phyloP scores from a whole-genome alignment of 2,888 invertebrate genomes.

The Liposcelis brunnea region DNA sequence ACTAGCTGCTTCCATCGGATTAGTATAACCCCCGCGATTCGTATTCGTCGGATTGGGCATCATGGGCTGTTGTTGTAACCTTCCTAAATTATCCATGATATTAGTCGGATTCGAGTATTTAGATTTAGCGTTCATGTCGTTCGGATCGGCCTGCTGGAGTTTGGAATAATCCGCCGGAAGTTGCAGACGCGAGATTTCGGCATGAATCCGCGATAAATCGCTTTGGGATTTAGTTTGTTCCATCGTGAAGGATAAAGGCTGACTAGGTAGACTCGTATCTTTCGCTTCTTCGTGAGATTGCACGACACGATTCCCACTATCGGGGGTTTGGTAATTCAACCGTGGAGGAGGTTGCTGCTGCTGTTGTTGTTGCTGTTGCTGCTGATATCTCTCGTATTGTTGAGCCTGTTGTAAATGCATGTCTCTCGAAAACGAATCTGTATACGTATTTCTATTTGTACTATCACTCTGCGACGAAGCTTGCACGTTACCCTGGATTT shows the following conservation, averaged over 20 bases:
- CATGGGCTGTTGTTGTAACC: background rate
- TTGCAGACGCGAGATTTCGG: background rate
- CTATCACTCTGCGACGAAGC: slow-evolving; percentile 12
- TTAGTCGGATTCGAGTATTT: background rate
- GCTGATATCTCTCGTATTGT: slow-evolving; percentile 15
- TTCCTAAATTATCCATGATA: background rate
- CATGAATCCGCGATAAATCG: background rate
- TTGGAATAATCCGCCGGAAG: no score
- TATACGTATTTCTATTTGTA: background rate
- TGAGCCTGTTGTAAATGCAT: slow-evolving; percentile 17
- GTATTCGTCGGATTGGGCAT: no score
- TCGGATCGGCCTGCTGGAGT: background rate
- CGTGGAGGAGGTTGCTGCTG: slow-evolving; percentile 18
- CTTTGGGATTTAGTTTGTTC: slow-evolving; percentile 20
- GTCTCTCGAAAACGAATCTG: slow-evolving; percentile 18
- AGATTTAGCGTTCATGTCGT: background rate
- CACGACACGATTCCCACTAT: slow-evolving; percentile 20
- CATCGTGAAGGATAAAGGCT: slow-evolving; percentile 29
- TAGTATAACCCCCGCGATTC: no score
- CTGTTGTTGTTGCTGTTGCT: slow-evolving; percentile 17
- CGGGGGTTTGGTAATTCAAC: no score
- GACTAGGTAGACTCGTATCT: slow-evolving; percentile 20
- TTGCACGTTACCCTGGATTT: slow-evolving; percentile 20
- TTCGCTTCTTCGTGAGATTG: slow-evolving; percentile 14
- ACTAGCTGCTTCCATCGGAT: no score